A percentile compares a stretch with the other conserved stretches of the same genome.
Conservation (phyloP, 2,113 vertebrate species). For the Arothron firmamentum region DNA sequence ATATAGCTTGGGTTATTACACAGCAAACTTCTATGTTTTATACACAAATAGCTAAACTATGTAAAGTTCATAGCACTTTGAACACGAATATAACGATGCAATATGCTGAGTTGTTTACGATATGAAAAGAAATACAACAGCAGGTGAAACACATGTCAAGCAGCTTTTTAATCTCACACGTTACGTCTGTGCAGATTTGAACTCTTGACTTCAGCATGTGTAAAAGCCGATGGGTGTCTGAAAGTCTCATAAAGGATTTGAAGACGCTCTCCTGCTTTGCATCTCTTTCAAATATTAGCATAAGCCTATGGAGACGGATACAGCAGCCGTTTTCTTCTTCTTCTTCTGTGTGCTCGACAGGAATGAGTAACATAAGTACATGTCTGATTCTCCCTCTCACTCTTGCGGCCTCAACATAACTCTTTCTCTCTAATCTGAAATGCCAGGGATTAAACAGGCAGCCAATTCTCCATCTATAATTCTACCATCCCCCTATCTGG, state of each 20-base stretch:
- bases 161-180: no score
- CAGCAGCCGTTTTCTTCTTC: background rate
- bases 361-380: background rate
- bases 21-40: no score
- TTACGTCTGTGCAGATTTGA: background rate
- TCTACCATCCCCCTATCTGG: slow-evolving; percentile 31
- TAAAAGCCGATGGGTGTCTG: background rate
- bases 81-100: no score
- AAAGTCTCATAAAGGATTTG: background rate
- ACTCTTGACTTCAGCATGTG: background rate
- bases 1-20: no score
- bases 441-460: slow-evolving; percentile 65
- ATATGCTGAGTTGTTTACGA: no score
- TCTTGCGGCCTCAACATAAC: slow-evolving; percentile 40
- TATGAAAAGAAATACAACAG: no score
- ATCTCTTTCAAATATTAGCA: background rate
- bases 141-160: no score
- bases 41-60: no score
- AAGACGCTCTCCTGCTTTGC: background rate
- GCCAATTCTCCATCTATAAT: slow-evolving; percentile 62
- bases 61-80: no score
- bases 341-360: background rate
- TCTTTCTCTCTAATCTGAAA: slow-evolving; percentile 73
- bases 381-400: background rate
- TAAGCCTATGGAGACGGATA: background rate